phyloP scores from a whole-genome alignment of 2,797 vertebrate species.

The Hybognathus amarus region DNA sequence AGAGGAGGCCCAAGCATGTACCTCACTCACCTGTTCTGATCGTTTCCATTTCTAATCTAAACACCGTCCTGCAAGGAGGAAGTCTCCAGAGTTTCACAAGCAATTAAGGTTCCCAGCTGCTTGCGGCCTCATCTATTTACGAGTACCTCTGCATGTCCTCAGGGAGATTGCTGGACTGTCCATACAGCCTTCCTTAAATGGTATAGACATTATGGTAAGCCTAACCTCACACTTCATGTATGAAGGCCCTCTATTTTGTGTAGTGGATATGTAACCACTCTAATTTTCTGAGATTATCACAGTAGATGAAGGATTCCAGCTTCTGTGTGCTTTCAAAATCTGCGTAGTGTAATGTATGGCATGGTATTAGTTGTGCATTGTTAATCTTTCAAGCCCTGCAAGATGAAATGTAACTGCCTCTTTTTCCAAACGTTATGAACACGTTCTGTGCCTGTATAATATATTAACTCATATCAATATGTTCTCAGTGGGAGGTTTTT shows the following conservation, averaged over 20 bases:
- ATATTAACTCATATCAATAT: not conserved
- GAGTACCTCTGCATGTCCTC: conserved; percentile 6
- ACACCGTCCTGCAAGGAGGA: conserved; percentile 43
- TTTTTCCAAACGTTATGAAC: not conserved
- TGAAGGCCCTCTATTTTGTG: not conserved
- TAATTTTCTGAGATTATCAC: not conserved
- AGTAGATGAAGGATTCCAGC: not conserved
- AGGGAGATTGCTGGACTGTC: not conserved
- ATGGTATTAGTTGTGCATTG: not conserved
- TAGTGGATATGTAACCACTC: not conserved
- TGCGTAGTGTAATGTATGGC: not conserved
- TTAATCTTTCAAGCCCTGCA: not conserved
- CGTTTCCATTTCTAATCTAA: conserved; percentile 53
- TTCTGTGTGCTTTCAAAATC: not conserved
- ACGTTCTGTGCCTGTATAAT: not conserved
- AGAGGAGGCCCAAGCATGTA: conserved; percentile 4
- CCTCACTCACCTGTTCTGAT: conserved; percentile 37
- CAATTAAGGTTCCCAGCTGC: conserved; percentile 46
- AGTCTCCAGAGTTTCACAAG: conserved; percentile 40
- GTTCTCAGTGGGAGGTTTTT: not conserved
- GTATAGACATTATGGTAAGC: not conserved
- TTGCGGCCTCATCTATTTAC: conserved; percentile 20
- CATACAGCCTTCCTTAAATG: conserved; percentile 29
- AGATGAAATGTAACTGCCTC: conserved; percentile 1
- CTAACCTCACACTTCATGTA: not conserved